Conservation (phyloP, 2,113 vertebrate species). For the Spermophilus dauricus region DNA sequence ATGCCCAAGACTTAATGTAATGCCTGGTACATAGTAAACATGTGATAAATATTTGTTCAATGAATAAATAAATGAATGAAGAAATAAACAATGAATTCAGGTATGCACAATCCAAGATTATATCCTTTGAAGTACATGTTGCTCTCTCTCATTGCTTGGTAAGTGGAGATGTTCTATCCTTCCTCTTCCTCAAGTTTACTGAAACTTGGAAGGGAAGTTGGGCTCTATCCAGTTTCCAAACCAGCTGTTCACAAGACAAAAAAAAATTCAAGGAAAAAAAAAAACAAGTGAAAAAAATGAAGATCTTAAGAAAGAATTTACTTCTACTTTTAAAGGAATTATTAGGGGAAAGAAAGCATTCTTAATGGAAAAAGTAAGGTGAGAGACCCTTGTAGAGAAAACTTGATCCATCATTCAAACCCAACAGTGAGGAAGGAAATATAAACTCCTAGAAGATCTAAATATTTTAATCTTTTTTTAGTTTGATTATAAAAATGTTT, state of each 20-base stretch:
- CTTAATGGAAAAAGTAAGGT: not conserved
- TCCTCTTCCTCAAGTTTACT: not conserved
- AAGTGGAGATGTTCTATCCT: not conserved
- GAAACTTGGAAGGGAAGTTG: not conserved
- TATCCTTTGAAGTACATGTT: not conserved
- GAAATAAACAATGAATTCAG: not conserved
- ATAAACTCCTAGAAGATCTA: not conserved
- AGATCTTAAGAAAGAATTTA: not conserved
- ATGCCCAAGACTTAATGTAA: not conserved
- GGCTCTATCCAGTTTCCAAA: not conserved
- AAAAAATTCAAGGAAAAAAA: not conserved
- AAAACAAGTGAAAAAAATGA: not conserved
- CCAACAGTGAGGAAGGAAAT: not conserved
- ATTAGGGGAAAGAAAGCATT: not conserved
- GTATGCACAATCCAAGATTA: not conserved
- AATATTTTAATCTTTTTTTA: slow-evolving; percentile 13
- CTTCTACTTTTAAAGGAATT: not conserved
- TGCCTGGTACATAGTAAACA: not conserved
- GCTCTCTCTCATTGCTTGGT: not conserved
- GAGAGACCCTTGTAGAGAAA: not conserved
- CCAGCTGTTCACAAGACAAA: not conserved
- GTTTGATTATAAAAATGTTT: not conserved
- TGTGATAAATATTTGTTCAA: not conserved
- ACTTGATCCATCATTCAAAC: not conserved
- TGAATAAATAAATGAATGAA: not conserved